Percentiles rank a stretch among this genome's conserved stretches.
These are phyloP conservation scores for Sinhomidia bicolor DNA, from an alignment of 2,888 invertebrate genomes.

Conservation along the genomic window DNA sequence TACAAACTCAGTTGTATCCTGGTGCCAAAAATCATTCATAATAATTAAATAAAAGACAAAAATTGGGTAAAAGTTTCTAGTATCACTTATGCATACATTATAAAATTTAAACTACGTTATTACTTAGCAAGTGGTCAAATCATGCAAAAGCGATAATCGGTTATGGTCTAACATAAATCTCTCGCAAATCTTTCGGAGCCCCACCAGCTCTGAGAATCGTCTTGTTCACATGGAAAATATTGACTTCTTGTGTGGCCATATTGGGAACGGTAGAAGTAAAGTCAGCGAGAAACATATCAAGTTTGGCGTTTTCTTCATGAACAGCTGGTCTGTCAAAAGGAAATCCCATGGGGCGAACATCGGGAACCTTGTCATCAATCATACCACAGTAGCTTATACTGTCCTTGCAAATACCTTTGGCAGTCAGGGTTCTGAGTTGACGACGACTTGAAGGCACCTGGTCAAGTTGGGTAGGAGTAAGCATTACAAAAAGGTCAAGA, in stretches of 20 bases:
- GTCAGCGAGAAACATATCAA: constrained; percentile 41
- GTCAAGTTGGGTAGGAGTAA: constrained; percentile 23
- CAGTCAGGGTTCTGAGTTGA: constrained; percentile 79
- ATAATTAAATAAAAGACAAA: no score
- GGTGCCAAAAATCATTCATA: no score
- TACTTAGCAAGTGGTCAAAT: no score
- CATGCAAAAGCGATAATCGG: background rate
- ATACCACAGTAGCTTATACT: constrained; percentile 91
- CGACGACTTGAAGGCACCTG: constrained; percentile 34
- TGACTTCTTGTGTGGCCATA: constrained; percentile 55
- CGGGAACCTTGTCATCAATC: constrained; percentile 89
- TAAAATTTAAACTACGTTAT: no score
- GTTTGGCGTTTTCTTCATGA: constrained; percentile 2
- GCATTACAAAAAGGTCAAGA: constrained; percentile 48
- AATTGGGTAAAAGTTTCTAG: no score
- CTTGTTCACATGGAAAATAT: constrained; percentile 54
- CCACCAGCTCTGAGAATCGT: constrained; percentile 53
- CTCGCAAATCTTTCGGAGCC: constrained; percentile 37
- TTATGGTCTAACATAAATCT: constrained; percentile 3
- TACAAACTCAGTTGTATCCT: no score
- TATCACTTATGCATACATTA: background rate
- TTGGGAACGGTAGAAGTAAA: constrained; percentile 39
- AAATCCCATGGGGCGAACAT: constrained; percentile 82
- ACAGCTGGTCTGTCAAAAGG: constrained; percentile 65
- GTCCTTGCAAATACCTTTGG: constrained; percentile 82